Base-by-base conservation (phyloP, 2,797 vertebrate species). In the Hemibagrus guttatus region DNA sequence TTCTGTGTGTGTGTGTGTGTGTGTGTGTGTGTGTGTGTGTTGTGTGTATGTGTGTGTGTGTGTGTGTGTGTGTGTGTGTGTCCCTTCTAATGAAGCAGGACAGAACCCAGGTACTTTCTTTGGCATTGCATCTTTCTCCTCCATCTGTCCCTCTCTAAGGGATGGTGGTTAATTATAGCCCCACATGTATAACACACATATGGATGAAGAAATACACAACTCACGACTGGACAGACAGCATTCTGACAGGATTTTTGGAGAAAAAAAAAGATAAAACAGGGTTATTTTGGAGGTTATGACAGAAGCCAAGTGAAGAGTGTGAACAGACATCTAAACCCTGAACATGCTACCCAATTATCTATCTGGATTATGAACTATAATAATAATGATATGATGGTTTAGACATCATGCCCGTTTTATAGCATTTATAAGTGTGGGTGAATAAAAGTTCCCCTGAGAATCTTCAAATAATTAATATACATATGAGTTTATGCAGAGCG, bases 101-200 rank as follows among this genome's bases (percentile, higher is more conserved):
- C 58, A 87, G 59, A 56, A 75, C 74, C 64, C 84, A 84, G 79
- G 75, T 82, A 74, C 39, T 63, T 87, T 58, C 76, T 84, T 78
- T 84, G 74, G 83, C 85, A 80, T 85, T 79, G 85, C 85, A 85
- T 89, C 84, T 74, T 81, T 84, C 86, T 78, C 75, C 54, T 84
- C 86, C 81, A 89, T 88, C 88, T 89, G 69, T 85, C 66, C 78
- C 63, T 81, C 83, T 88, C 86, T 88, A 49, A 83, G 75, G 69
- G 88, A 69, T 82, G 91, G 63, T 87, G 89, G 81, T 72, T 75
- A 87, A 90, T 89, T 72, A 69, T 85, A 89, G 59, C 83, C 69
- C 66, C 31, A 64, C 72, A 59, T 69, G 46, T 84, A 84, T 64
- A 71, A 56, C 63, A 85, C 56, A 31, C 42, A n/a, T 68, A 87